Percentiles rank a stretch among this genome's conserved stretches.
Conservation (phyloP, 2,888 invertebrate species). For the Epinotia bilunana region DNA sequence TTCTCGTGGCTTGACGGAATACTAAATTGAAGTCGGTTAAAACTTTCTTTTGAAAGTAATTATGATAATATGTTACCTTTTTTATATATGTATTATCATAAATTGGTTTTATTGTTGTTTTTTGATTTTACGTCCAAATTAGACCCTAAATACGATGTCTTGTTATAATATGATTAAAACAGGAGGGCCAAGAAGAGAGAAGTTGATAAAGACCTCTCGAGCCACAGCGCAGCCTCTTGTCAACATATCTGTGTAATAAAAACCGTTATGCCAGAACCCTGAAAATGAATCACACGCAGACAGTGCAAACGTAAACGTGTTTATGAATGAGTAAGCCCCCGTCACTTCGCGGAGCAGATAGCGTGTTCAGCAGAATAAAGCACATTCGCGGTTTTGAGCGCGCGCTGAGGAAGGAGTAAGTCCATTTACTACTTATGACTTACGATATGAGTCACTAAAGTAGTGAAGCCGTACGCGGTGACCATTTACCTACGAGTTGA, state of each 20-base stretch:
- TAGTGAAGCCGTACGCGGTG: slow-evolving; percentile 50
- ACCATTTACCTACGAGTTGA: slow-evolving; percentile 38
- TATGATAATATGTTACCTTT: no score
- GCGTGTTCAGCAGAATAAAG: slow-evolving; percentile 1
- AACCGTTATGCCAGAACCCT: slow-evolving; percentile 7
- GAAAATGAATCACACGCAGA: slow-evolving; percentile 35
- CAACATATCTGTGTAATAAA: neutral
- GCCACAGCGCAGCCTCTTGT: neutral
- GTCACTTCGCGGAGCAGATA: slow-evolving; percentile 20
- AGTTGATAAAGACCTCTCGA: neutral
- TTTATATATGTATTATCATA: no score
- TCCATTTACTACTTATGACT: slow-evolving; percentile 25
- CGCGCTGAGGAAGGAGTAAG: slow-evolving; percentile 31
- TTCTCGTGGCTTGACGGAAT: no score
- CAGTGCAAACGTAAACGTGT: slow-evolving; percentile 38
- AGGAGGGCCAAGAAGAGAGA: no score
- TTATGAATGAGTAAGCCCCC: slow-evolving; percentile 37
- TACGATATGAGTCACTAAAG: slow-evolving; percentile 52
- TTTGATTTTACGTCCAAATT: no score
- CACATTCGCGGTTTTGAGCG: slow-evolving; percentile 34
- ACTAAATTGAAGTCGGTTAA: no score
- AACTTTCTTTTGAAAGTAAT: no score
- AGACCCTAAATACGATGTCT: no score
- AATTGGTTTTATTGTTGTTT: no score
- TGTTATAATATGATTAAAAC: no score